These are phyloP conservation scores for Copsychus sechellarum DNA, from an alignment of 2,113 vertebrate species.

Conservation along the genomic window DNA sequence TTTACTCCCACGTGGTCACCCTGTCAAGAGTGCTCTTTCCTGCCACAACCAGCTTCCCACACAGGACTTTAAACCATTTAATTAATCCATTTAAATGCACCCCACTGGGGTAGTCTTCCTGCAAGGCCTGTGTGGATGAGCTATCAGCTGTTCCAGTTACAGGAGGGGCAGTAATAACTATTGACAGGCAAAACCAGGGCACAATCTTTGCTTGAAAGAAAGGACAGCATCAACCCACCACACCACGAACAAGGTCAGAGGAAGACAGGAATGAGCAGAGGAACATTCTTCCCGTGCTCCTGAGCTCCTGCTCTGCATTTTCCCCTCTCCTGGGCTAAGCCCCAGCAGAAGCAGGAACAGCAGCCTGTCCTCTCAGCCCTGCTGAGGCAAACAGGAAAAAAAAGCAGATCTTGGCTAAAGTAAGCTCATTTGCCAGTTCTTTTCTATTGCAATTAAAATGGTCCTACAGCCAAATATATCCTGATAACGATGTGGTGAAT, in stretches of 20 bases:
- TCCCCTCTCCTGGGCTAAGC: background rate
- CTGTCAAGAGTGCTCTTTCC: background rate
- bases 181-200: background rate
- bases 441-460: background rate
- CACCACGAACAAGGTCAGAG: background rate
- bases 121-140: background rate
- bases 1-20: background rate
- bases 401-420: background rate
- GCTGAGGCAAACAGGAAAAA: background rate
- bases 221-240: background rate
- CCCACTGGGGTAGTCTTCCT: background rate
- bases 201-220: background rate
- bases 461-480: background rate
- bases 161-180: background rate
- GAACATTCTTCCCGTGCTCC: fast-evolving
- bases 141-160: background rate
- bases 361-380: background rate
- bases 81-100: slow-evolving; percentile 11
- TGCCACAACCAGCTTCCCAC: background rate
- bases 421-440: background rate
- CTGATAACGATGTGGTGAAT: background rate
- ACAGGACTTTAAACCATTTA: background rate
- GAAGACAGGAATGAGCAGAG: background rate
- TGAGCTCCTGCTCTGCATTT: background rate
- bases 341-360: background rate